Percentiles rank a stretch among this genome's conserved stretches.
Conservation (phyloP, 1,140 invertebrate species). For the Plectrocnemia conspersa region DNA sequence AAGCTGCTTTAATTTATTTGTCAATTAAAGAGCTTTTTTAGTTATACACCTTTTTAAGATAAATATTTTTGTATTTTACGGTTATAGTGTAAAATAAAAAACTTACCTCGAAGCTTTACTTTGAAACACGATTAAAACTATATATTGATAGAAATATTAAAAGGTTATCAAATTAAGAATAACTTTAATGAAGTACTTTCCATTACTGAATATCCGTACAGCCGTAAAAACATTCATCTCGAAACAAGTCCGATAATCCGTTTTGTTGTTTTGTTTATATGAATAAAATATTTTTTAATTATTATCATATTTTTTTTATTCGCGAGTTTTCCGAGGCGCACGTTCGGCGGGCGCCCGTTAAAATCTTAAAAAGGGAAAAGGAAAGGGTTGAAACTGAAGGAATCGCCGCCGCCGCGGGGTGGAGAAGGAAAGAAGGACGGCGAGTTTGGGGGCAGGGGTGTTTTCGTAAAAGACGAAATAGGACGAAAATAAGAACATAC, state of each 20-base stretch:
- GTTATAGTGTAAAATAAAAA: no score
- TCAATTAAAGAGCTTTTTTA: no score
- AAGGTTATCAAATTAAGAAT: no score
- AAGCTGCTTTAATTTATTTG: no score
- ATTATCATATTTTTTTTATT: not conserved
- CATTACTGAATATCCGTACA: not conserved
- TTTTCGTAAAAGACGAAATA: constrained; percentile 36
- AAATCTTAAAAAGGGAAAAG: constrained; percentile 32
- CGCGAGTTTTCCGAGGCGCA: not conserved
- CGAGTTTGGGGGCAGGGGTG: constrained; percentile 22
- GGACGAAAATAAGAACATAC: constrained; percentile 37
- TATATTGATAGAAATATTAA: no score
- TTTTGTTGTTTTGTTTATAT: not conserved
- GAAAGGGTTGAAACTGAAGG: constrained; percentile 35
- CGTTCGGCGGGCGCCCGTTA: constrained; percentile 26
- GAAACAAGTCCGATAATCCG: not conserved
- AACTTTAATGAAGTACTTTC: no score
- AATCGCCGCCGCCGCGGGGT: constrained; percentile 24
- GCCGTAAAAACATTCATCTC: not conserved
- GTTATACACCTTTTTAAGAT: no score
- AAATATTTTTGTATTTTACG: no score
- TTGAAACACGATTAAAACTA: no score
- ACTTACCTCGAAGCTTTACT: no score
- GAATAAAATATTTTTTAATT: not conserved
- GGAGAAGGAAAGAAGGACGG: constrained; percentile 11